phyloP scores from a whole-genome alignment of 2,113 vertebrate genomes.

The Dasyornis broadbenti region DNA sequence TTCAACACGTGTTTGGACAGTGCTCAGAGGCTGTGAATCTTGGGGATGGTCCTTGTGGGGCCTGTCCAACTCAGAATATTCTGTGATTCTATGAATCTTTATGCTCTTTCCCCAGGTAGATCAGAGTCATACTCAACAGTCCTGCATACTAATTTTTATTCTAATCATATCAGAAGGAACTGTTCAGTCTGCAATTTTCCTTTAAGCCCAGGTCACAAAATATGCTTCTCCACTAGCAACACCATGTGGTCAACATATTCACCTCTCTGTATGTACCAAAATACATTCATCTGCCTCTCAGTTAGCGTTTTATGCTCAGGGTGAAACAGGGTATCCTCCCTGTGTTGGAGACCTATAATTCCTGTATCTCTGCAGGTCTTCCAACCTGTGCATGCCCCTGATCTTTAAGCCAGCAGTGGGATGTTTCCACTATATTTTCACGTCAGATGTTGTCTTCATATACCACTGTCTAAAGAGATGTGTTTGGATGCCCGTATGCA shows the following conservation, averaged over 20 bases:
- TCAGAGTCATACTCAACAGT: background rate
- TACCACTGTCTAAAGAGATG: background rate
- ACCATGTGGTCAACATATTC: background rate
- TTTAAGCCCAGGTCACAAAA: background rate
- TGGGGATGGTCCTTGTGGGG: too few species aligned
- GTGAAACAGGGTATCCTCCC: background rate
- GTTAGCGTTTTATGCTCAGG: background rate
- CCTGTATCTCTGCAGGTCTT: background rate
- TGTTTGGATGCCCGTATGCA: background rate
- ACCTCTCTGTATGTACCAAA: background rate
- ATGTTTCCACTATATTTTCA: background rate
- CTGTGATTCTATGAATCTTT: background rate
- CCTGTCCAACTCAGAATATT: background rate
- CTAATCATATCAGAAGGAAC: background rate
- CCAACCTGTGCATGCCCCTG: background rate
- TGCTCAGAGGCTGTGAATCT: rapidly evolving
- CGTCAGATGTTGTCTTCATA: background rate
- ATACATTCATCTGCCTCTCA: background rate
- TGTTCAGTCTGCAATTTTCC: background rate
- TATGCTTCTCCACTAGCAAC: background rate
- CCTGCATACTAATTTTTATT: background rate
- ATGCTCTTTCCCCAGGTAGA: background rate
- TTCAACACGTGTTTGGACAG: background rate
- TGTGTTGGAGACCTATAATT: background rate
- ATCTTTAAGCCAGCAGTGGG: background rate